Evolutionary conservation across 2,113 vertebrate genomes (phyloP), one percentile per base, ranked within the genome.

Genomic region (Siphamia tubifer): DNA sequence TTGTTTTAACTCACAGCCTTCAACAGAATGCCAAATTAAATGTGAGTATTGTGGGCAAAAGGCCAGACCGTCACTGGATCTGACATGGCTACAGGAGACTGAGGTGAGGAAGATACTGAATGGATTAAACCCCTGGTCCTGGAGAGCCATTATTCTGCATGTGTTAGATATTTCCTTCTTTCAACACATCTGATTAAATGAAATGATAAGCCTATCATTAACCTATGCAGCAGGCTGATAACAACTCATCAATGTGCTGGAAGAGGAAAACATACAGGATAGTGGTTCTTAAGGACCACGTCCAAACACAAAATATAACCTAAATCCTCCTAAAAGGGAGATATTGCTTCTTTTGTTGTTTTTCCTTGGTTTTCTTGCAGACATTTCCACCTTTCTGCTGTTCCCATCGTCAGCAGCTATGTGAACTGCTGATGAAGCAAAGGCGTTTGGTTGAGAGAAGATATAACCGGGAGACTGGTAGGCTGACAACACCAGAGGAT

Each of bases 41-140:
- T 91, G 89, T 60, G 86, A 90, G 40, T 87, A 79, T 67, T 92
- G 90, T 63, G 85, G 85, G 32, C 25, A 34, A 25, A 52, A 47
- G 5, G 67, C 68, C 6, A 62, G 34, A 32, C 87, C 84, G 27
- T 62, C 52, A n/a, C 49, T 90, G 27, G 60, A 83, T 48, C 39
- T 35, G 1, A 13, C 39, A 13, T 73, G 51, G 52, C 3, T 24
- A 12, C 45, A 45, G 6, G 32, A 23, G 2, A 20, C 55, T 9
- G 65, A 86, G 87, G 89, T 91, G 60, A 49, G 71, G 21, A n/a
- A 16, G 16, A 23, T 8, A 51, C 1, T 51, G 17, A 25, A 25
- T 28, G 4, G 5, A 6, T 6, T 28, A 16, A 51, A 49, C 11
- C 4, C n/a, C n/a, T n/a, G n/a, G n/a, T n/a, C n/a, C n/a, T n/a